Base-by-base conservation (phyloP, 2,113 vertebrate genomes). In the Clarias batrachus region DNA sequence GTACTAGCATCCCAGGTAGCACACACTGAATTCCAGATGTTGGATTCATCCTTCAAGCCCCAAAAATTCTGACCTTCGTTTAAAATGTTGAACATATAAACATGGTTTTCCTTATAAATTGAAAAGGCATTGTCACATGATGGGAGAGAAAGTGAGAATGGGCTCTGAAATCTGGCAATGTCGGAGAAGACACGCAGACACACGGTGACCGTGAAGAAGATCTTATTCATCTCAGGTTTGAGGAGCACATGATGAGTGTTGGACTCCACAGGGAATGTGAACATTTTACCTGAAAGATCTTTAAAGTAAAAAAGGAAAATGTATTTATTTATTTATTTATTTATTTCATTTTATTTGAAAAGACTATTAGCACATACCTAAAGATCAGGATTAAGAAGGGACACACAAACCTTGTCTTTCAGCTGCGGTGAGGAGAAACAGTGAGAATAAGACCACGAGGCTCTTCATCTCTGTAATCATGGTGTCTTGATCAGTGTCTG, bases 11-110 rank as follows among this genome's bases (percentile, higher is more conserved):
- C 81, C 90, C 90, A 90, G n/a, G 88, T 90, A 41, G 54, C 81
- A 6, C 90, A 90, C 4, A 88, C n/a, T 4, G 90, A 90, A 85
- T 88, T 84, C 88, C 86, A 89, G 30, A 66, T 27, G 16, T 86
- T 86, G 6, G 33, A 10, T 27, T 81, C 52, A 41, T 84, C 82
- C 21, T 37, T 37, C 57, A 89, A 33, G 63, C 86, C 70, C 13
- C 3, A 17, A 54, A 84, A 87, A 14, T n/a, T 1, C 41, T 48
- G 41, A 48, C 41, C 41, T 48, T 48, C 41, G 41, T 48, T 48
- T 48, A 48, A 48, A 48, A 48, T 48, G 41, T 48, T 48, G 5
- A 48, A 48, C 6, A 6, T 48, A 48, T 3, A 54, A 14, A 16
- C 0, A 30, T 8, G 23, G 10, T 4, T 25, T 56, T 13, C 11